Conservation (phyloP, 2,888 invertebrate species). For the Polymixis lichenea region DNA sequence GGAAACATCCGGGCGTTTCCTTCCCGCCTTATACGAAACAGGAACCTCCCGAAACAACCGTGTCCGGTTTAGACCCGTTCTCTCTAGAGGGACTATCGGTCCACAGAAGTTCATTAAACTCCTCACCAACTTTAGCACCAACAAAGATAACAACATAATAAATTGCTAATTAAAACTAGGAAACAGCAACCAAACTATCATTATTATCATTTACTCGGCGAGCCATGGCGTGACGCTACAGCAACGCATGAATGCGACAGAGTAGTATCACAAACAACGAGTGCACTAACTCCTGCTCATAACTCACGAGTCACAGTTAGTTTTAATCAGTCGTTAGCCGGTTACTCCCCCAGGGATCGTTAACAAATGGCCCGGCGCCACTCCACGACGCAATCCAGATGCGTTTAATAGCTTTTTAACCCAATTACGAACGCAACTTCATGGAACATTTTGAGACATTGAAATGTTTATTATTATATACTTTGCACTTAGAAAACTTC, state of each 20-base stretch:
- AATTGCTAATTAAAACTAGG: constrained; percentile 25
- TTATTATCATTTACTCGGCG: constrained; percentile 31
- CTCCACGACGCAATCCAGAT: constrained; percentile 76
- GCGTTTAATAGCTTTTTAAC: constrained; percentile 81
- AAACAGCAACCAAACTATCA: constrained; percentile 24
- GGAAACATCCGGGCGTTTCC: too few species aligned
- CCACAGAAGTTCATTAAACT: constrained; percentile 36
- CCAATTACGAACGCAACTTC: constrained; percentile 72
- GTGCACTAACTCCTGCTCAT: constrained; percentile 63
- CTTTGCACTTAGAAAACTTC: constrained; percentile 49
- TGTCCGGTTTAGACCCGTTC: too few species aligned
- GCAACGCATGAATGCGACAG: constrained; percentile 28
- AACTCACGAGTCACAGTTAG: constrained; percentile 73
- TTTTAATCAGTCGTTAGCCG: constrained; percentile 76
- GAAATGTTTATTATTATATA: constrained; percentile 68
- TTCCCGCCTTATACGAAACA: too few species aligned
- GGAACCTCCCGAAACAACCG: too few species aligned
- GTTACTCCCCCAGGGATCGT: constrained; percentile 70
- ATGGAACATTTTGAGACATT: constrained; percentile 66
- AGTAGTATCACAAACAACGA: constrained; percentile 44
- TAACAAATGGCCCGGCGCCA: constrained; percentile 70
- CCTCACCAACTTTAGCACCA: constrained; percentile 9
- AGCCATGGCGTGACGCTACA: constrained; percentile 12
- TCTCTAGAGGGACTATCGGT: constrained; percentile 5
- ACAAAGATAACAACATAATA: constrained; percentile 30